Base-by-base conservation (phyloP, 2,888 invertebrate genomes). In the Prosapia bicincta region DNA sequence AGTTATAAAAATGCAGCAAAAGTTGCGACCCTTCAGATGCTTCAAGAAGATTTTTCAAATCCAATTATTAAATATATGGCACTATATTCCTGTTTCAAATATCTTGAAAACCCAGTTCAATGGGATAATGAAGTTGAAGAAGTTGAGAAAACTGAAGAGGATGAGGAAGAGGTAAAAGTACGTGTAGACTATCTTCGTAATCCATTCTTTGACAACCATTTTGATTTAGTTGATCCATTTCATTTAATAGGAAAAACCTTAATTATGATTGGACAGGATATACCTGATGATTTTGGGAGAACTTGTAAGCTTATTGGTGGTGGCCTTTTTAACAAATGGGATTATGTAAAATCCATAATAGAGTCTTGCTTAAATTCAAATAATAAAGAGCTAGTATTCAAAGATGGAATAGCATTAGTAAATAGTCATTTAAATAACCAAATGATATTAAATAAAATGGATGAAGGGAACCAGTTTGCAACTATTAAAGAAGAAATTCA, bases 201-300 rank as follows among this genome's bases (percentile, higher is more conserved):
- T 83, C 91, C 92, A 0, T 94, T 88, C 83, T 92, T 92, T 85
- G 97, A 98, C 86, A 93, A 95, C 82, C 97, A 98, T 84, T 96
- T 96, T 86, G 96, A 96, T 85, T 87, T 97, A 24, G 88, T 85
- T 77, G 91, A 94, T 80, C 89, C 91, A 6, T 84, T 88, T 26
- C 88, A 90, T 82, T 86, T 95, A 65, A 87, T 94, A 70, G 97
- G 97, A 0, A 98, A 98, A 87, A 94, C 96, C 1, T 85, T 98
- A 71, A 87, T 88, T 38, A 88, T 89, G 85, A 88, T 91, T 77
- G 89, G 90, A 2, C 86, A 87, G 80, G 82, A 83, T 76, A 82
- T 85, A 78, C 72, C 77, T 9, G 79, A 79, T 24, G 82, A 85
- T 74, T 86, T 91, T 6, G 88, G 87, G 78, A 84, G 85, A 78